Percentiles rank a stretch among this genome's conserved stretches.
These are phyloP conservation scores for Microctenopoma lineatum DNA, from an alignment of 2,797 vertebrate genomes.

Conservation along the genomic window DNA sequence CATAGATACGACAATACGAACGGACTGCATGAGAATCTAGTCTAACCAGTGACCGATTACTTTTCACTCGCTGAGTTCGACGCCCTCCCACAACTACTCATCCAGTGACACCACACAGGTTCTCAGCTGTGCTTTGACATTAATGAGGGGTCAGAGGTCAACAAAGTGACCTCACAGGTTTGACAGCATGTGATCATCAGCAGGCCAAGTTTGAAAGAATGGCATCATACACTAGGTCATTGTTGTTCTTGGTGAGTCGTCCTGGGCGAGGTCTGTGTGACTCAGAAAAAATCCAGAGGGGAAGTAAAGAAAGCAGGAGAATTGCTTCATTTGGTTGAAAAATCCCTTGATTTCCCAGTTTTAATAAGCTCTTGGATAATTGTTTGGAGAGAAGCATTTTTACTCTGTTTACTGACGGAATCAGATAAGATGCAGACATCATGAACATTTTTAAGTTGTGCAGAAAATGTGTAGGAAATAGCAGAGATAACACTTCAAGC, in stretches of 20 bases:
- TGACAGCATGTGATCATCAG: constrained; percentile 64
- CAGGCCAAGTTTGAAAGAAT: constrained; percentile 52
- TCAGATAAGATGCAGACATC: constrained; percentile 34
- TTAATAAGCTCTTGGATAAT: constrained; percentile 3
- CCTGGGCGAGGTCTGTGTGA: constrained; percentile 72
- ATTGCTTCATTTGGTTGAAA: constrained; percentile 28
- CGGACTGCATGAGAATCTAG: neutral
- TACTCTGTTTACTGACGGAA: constrained; percentile 19
- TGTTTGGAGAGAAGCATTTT: constrained; percentile 8
- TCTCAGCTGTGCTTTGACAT: constrained; percentile 28
- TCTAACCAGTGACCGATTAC: neutral
- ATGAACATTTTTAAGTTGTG: constrained; percentile 20
- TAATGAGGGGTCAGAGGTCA: constrained; percentile 46
- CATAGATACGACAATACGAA: neutral
- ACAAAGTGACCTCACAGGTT: constrained; percentile 57
- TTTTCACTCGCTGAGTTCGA: neutral
- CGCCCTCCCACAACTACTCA: neutral
- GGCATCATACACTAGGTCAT: constrained; percentile 66
- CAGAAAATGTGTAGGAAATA: constrained; percentile 38
- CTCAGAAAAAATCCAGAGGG: constrained; percentile 62
- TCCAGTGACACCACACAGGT: constrained; percentile 11
- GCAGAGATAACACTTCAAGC: constrained; percentile 17
- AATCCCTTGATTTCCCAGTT: constrained; percentile 25
- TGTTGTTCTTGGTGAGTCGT: constrained; percentile 61
- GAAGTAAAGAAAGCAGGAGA: constrained; percentile 54